These are phyloP conservation scores for Oikopleura albicans DNA, from an alignment of 23 tunicate genomes.

Conservation along the genomic window DNA sequence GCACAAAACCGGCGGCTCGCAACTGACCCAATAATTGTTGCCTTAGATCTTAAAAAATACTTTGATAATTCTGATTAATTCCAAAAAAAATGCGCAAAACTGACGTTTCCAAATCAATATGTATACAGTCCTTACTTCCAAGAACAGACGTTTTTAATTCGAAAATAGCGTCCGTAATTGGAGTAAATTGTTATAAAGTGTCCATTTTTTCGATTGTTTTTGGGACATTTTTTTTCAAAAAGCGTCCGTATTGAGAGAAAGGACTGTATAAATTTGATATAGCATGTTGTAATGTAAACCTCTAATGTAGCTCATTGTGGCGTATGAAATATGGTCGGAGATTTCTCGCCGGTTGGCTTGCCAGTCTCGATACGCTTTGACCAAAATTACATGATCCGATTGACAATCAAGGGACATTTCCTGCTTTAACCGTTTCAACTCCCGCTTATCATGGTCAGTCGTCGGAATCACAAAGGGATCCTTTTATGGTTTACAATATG, in stretches of 20 bases:
- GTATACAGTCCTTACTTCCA: too few relatives aligned
- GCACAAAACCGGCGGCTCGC: slow-evolving; percentile 80
- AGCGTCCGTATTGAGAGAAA: too few relatives aligned
- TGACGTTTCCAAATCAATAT: too few relatives aligned
- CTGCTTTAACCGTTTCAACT: neutral
- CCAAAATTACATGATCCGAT: neutral
- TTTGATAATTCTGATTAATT: slow-evolving; percentile 71
- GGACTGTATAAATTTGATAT: too few relatives aligned
- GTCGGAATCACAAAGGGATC: slow-evolving; percentile 75
- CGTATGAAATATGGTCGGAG: slow-evolving; percentile 42
- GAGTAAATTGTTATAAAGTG: too few relatives aligned
- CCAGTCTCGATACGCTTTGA: neutral
- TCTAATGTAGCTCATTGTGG: slow-evolving; percentile 40
- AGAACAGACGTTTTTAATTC: too few relatives aligned
- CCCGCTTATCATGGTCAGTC: slow-evolving; percentile 48
- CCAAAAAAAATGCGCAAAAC: neutral
- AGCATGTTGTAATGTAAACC: too few relatives aligned
- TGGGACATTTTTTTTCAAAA: too few relatives aligned
- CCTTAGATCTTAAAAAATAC: neutral
- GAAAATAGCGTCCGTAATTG: too few relatives aligned
- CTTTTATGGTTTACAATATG: slow-evolving; percentile 45
- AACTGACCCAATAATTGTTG: slow-evolving; percentile 69
- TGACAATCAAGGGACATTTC: neutral
- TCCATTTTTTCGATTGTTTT: too few relatives aligned
- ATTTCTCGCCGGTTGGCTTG: neutral